Base-by-base conservation (phyloP, 2,113 vertebrate species). In the Pimephales promelas region DNA sequence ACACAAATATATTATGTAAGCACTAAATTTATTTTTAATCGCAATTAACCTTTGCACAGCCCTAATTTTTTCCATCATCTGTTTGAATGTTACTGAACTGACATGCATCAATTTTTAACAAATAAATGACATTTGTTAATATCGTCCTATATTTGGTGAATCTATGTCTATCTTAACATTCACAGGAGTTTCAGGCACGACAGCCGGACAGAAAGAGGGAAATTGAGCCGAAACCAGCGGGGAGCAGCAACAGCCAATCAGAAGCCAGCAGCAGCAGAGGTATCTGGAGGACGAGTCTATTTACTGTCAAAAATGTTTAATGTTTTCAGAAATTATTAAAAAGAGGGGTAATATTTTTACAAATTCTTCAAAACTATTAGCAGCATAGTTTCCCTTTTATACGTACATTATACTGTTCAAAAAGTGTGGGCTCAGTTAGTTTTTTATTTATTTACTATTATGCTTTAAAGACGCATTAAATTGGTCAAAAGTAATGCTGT, bases 131-230 rank as follows among this genome's bases (percentile, higher is more conserved):
- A 31, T 16, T 5, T 52, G 49, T 52, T 52, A 52, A 40, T 18
- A 52, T 52, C 16, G 5, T 52, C 5, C 5, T 9, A 13, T 47
- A 2, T 72, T 47, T 73, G 43, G 5, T 9, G 16, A 73, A 78
- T 40, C 47, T 40, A 3, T n/a, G 22, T 2, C 22, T 45, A 10
- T 85, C 3, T 85, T 2, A 73, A 22, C 57, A 8, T 1, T 83
- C 91, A 74, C 79, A 94, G 95, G 94, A 95, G 10, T 92, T 91
- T 87, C 90, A 87, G 59, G 76, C 91, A 77, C 94, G 89, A n/a
- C 87, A 87, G 79, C 88, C 92, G 73, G 95, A 97, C 90, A 94
- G 93, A 88, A 97, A 97, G 90, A 89, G 95, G 56, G 96, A 98
- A 36, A 92, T 89, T 0, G 95, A 96, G 79, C 92, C 93, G 85